Evolutionary conservation across 2,888 invertebrate species (phyloP), one percentile per base, ranked within the genome.

Genomic region (Ephialtes manifestator): DNA sequence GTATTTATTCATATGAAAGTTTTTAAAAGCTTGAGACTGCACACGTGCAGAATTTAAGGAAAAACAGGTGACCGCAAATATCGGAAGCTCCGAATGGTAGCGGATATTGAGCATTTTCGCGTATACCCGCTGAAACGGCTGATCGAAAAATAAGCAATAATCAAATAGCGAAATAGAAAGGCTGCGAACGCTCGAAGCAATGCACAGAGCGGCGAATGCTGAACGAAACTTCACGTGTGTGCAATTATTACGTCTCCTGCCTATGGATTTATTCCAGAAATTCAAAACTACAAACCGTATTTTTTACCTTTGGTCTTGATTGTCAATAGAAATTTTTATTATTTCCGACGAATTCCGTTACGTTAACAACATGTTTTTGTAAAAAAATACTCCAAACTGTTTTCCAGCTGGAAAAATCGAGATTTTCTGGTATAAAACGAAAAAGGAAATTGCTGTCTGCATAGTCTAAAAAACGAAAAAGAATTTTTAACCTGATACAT

Each of bases 101-200:
- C 60, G 60, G n/a, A 35, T 60, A 60, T 60, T n/a, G n/a, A 60
- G 28, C 4, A 60, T 35, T 60, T 60, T 60, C 35, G 15, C 35
- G 31, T 2, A 60, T 31, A n/a, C 2, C 11, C 35, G 35, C 1
- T 7, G 35, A 60, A 18, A 0, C 35, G 24, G 11, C 24, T 24
- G 55, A 60, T 15, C n/a, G 60, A 60, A 60, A 60, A 60, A 35
- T n/a, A 31, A 5, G 31, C 31, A 60, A 60, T 60, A 35, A 60
- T 15, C 35, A 60, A 15, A 60, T 15, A 60, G 15, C 60, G 60
- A 24, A 11, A 55, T 60, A 5, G 15, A 60, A 31, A 4, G 4
- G 35, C 31, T n/a, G 35, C 31, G 28, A 28, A 28, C 24, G 15
- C n/a, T 7, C 10, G 4, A 28, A 58, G 15, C 3, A 15, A 18